Evolutionary conservation across 2,113 vertebrate genomes (phyloP).

Genomic region (Tetrax tetrax): DNA sequence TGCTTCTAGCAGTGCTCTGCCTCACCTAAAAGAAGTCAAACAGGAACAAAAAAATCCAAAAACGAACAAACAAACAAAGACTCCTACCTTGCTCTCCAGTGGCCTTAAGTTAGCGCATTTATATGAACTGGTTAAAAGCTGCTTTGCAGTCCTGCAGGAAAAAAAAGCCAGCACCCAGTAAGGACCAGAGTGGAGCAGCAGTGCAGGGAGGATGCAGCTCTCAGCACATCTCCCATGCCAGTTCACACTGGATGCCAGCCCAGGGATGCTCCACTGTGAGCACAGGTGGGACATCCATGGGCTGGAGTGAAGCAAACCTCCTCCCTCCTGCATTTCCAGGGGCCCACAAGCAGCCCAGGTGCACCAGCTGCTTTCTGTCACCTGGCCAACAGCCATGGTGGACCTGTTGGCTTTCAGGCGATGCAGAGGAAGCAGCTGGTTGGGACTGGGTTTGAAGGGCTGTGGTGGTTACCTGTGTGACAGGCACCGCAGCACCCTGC

Average conservation of each 20-base stretch:
- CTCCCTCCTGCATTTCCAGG: not conserved
- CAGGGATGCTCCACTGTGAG: fast-evolving
- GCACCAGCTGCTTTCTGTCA: not conserved
- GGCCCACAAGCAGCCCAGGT: not conserved
- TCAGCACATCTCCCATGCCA: fast-evolving
- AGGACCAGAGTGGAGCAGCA: not conserved
- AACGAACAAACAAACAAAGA: not conserved
- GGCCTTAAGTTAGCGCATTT: not conserved
- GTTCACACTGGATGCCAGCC: not conserved
- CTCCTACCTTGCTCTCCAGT: not conserved
- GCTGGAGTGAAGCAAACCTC: not conserved
- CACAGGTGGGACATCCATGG: not conserved
- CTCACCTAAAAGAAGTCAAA: not conserved
- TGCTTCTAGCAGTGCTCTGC: not conserved
- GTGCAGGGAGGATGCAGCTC: not conserved
- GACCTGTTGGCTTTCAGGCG: not conserved
- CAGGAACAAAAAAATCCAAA: not conserved
- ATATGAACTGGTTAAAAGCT: not conserved
- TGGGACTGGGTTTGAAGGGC: not conserved
- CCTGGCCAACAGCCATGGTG: fast-evolving
- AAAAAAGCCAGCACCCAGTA: not conserved
- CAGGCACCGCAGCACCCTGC: not conserved
- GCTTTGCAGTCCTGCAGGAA: not conserved
- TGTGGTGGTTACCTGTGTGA: fast-evolving
- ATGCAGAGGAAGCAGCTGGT: not conserved